Percentiles rank a stretch among this genome's conserved stretches.
phyloP scores from a whole-genome alignment of 2,888 invertebrate genomes.

The Brassicogethes aeneus region DNA sequence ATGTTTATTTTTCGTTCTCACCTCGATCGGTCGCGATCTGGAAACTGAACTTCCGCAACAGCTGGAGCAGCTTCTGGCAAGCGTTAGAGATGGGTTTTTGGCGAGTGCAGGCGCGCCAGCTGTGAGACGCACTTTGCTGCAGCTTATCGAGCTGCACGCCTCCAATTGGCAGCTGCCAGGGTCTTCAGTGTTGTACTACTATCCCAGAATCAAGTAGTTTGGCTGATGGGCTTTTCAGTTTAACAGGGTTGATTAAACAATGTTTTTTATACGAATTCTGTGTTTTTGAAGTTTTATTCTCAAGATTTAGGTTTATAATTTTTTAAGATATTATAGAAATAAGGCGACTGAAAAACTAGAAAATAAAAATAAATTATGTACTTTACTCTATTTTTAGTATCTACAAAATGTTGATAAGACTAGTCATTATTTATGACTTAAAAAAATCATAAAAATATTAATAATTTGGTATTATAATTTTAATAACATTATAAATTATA shows the following conservation, averaged over 20 bases:
- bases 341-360: too few species aligned
- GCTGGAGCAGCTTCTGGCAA: constrained; percentile 67
- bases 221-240: neutral
- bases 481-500: too few species aligned
- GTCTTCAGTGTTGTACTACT: constrained; percentile 83
- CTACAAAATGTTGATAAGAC: too few species aligned
- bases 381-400: too few species aligned
- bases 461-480: too few species aligned
- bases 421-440: too few species aligned
- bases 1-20: constrained; percentile 80
- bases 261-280: too few species aligned
- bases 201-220: constrained; percentile 47
- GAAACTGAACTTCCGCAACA: constrained; percentile 74
- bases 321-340: too few species aligned
- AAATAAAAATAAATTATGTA: too few species aligned
- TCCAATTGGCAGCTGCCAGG: constrained; percentile 87
- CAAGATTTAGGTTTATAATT: too few species aligned
- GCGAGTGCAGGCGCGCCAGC: constrained; percentile 62
- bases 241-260: neutral
- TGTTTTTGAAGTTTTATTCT: too few species aligned
- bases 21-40: constrained; percentile 80
- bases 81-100: constrained; percentile 79
- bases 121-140: constrained; percentile 75
- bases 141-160: constrained; percentile 84
- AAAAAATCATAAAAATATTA: too few species aligned